Evolutionary conservation across 2,113 vertebrate genomes (phyloP).

Genomic region (Plectropomus leopardus): DNA sequence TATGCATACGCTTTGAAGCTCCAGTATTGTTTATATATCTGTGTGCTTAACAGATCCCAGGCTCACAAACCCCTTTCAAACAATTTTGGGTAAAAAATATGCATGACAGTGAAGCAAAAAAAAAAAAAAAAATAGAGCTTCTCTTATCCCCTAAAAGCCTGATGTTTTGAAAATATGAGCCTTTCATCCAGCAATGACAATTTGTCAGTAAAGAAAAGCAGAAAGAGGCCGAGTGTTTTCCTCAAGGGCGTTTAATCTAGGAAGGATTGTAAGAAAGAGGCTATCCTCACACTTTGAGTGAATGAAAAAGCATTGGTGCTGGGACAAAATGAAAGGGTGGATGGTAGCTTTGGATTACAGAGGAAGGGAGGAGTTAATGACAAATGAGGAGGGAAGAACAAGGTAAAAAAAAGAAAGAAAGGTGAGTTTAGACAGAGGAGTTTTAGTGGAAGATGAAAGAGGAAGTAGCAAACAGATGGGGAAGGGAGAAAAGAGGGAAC

Average conservation of each 20-base stretch:
- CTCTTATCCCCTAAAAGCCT: background rate
- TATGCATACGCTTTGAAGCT: background rate
- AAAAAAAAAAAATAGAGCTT: background rate
- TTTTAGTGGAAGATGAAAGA: conserved; percentile 5
- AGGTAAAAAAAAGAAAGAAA: background rate
- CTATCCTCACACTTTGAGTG: conserved; percentile 2
- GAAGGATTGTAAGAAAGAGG: conserved; percentile 17
- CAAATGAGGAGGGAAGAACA: conserved; percentile 5
- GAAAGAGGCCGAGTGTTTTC: conserved; percentile 23
- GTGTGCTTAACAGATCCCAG: background rate
- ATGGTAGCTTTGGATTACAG: conserved; percentile 6
- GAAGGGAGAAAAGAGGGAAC: conserved; percentile 8
- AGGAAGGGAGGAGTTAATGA: conserved; percentile 19
- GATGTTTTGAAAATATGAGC: conserved; percentile 15
- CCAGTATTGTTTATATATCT: background rate
- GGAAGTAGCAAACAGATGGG: conserved; percentile 38
- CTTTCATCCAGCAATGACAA: conserved; percentile 24
- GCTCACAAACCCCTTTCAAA: background rate
- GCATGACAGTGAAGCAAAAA: background rate
- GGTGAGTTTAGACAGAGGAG: background rate
- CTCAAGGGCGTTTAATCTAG: conserved; percentile 45
- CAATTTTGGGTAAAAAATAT: background rate
- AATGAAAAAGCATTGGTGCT: conserved; percentile 16
- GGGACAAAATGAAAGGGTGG: conserved; percentile 26
- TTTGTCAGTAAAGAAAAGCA: conserved; percentile 10